Conservation (phyloP, 92 coral and sea anemone genomes). For the Porites lobata region DNA sequence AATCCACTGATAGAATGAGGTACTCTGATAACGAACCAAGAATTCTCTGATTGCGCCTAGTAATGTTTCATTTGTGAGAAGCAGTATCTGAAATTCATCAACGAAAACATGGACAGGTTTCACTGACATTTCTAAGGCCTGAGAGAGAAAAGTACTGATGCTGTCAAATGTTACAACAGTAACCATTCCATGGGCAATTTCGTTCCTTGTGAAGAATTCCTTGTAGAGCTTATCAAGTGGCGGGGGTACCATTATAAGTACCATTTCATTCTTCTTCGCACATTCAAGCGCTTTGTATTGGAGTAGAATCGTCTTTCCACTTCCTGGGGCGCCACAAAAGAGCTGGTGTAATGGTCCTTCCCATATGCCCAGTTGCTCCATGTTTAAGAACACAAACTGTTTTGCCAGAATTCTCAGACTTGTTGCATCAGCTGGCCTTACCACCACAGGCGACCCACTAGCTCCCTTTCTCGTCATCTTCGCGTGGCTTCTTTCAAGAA, state of each 20-base stretch:
- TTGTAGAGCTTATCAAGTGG: constrained; percentile 62
- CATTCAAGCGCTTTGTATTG: constrained; percentile 55
- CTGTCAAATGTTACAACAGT: constrained; percentile 19
- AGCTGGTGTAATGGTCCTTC: constrained; percentile 41
- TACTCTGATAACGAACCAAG: not conserved
- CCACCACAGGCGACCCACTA: constrained; percentile 13
- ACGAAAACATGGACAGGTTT: constrained; percentile 41
- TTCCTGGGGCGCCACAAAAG: constrained; percentile 58
- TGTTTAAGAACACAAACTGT: constrained; percentile 49
- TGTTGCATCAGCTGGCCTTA: constrained; percentile 26
- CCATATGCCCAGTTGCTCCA: constrained; percentile 47
- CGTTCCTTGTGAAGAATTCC: constrained; percentile 47
- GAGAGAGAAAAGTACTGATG: constrained; percentile 15
- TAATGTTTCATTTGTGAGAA: not conserved
- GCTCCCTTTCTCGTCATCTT: constrained; percentile 31
- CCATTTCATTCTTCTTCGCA: constrained; percentile 46
- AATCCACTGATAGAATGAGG: constrained; percentile 16
- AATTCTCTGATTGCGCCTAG: constrained; percentile 23
- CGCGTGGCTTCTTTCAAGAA: constrained; percentile 28
- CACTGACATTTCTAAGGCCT: not conserved
- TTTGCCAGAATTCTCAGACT: constrained; percentile 48
- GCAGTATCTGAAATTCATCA: constrained; percentile 53
- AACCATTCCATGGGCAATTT: constrained; percentile 13
- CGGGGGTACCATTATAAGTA: constrained; percentile 36
- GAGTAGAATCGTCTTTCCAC: constrained; percentile 60